Conservation (phyloP, 1,140 invertebrate species). For the Sitobion miscanthi region DNA sequence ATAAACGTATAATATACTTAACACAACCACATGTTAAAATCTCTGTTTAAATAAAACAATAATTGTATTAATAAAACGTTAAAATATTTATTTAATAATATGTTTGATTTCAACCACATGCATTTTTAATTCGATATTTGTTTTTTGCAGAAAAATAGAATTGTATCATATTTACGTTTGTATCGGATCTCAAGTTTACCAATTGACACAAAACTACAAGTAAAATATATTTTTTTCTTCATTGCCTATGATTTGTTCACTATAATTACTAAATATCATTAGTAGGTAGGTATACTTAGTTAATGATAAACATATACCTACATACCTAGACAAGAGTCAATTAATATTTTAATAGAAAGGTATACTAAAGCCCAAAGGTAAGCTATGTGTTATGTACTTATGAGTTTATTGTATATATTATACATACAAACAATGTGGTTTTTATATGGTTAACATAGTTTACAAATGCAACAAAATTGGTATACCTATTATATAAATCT, state of each 20-base stretch:
- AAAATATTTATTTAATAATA: not conserved
- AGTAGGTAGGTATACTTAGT: not conserved
- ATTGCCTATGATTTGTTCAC: not conserved
- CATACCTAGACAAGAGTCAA: not conserved
- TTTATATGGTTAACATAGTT: too few species aligned
- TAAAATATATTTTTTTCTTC: not conserved
- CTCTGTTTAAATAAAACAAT: not conserved
- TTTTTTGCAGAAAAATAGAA: not conserved
- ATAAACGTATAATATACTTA: not conserved
- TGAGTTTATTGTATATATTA: too few species aligned
- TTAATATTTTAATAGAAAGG: not conserved
- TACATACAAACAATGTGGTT: too few species aligned
- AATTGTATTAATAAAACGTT: not conserved
- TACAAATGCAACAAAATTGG: not conserved
- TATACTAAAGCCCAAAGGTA: too few species aligned
- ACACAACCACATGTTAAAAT: not conserved
- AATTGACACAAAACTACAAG: not conserved
- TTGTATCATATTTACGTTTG: conserved; percentile 3
- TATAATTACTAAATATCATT: too few species aligned
- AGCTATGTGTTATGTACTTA: too few species aligned
- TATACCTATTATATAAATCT: not conserved
- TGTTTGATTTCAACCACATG: not conserved
- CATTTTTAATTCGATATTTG: not conserved
- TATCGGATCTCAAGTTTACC: not conserved
- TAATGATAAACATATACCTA: not conserved